Base-by-base conservation (phyloP, 1,140 invertebrate genomes). In the Pygmarrhopalites habei region DNA sequence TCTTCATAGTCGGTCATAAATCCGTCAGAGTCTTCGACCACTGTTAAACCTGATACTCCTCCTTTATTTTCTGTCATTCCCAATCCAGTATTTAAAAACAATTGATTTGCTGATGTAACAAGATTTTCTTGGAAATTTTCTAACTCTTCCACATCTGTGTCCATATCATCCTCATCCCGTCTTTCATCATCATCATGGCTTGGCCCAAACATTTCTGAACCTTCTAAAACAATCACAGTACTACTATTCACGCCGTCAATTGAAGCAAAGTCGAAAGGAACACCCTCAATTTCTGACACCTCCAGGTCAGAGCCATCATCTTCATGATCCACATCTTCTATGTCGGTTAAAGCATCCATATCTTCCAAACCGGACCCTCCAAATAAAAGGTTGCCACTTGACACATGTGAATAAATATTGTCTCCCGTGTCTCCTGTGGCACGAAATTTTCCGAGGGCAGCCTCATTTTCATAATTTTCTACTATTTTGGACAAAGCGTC, bases 131-230 rank as follows among this genome's bases (percentile, higher is more conserved):
- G 71, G 17, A 66, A 70, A 29, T 65, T 23, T 49, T 76, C 76
- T 29, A 81, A 68, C 68, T 80, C 80, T 68, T 82, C 81, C 49
- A 79, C 68, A 68, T 82, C 81, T 25, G 80, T 81, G 43, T 72
- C 62, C 15, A 68, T 70, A 60, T 79, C 66, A 59, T 55, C n/a
- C 17, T 51, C 61, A 15, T 62, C 52, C n/a, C 49, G 25, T n/a
- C 57, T 29, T 1, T 35, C 10, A 5, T 26, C n/a, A 56, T 57
- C 26, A 46, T 23, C 26, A 60, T 21, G 28, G 2, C 44, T 21
- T 46, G 43, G 19, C 17, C 43, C 46, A 12, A 23, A 15, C 1
- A 25, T 14, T 35, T 32, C 47, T 39, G 56, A 51, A 17, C 15
- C 21, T 12, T 28, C 29, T 2, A 46, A 49, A 29, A 64, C 53